Evolutionary conservation across 2,797 vertebrate species (phyloP).

Genomic region (Eulemur rubriventer): DNA sequence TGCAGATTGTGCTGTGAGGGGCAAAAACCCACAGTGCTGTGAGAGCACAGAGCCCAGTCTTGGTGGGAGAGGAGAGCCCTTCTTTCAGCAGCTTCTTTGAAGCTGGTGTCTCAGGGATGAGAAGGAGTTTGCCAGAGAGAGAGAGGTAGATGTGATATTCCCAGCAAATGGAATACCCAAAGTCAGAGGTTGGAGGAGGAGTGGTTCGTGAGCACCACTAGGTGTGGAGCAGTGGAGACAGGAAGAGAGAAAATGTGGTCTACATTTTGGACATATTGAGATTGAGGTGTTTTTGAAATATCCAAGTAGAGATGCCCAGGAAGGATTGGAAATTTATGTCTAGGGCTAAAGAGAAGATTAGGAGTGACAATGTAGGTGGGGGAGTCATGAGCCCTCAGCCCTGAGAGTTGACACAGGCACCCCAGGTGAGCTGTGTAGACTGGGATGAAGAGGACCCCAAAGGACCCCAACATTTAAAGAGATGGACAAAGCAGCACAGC

Average conservation of each 20-base stretch:
- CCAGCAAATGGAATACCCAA: neutral
- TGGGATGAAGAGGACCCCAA: neutral
- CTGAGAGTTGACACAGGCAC: neutral
- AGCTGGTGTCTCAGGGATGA: neutral
- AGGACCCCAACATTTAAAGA: neutral
- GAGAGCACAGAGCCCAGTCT: neutral
- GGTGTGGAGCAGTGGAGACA: neutral
- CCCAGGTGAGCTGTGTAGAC: accelerated
- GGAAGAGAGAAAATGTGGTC: neutral
- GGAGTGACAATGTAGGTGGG: neutral
- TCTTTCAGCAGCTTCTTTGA: neutral
- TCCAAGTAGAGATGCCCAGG: neutral
- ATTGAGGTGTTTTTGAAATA: neutral
- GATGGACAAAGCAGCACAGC: neutral
- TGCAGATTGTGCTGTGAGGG: neutral
- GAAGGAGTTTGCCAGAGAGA: neutral
- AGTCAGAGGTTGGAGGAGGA: neutral
- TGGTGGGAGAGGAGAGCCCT: neutral
- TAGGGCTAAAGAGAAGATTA: neutral
- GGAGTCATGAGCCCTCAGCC: neutral
- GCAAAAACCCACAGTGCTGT: neutral
- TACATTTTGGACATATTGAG: neutral
- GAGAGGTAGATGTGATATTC: neutral
- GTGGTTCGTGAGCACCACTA: no score
- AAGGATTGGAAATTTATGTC: neutral